Evolutionary conservation across 2,888 invertebrate genomes (phyloP).

Genomic region (Alentia gelatinosa): DNA sequence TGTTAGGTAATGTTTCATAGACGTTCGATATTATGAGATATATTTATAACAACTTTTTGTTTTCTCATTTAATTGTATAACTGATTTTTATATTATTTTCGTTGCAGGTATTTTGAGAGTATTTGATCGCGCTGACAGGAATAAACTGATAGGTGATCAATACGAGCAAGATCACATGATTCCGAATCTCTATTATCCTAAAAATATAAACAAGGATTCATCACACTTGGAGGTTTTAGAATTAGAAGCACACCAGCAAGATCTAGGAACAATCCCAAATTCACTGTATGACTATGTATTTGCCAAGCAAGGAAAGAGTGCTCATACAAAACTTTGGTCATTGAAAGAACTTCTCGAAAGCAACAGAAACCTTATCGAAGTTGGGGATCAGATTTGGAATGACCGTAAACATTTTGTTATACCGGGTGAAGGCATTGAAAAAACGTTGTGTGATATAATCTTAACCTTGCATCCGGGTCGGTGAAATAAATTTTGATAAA

Average conservation of each 20-base stretch:
- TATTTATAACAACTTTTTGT: neutral
- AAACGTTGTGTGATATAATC: neutral
- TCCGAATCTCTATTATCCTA: neutral
- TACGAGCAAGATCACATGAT: neutral
- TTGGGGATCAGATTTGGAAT: neutral
- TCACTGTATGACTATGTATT: constrained; percentile 6
- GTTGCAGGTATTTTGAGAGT: neutral
- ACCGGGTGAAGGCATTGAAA: constrained; percentile 2
- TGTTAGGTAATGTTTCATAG: no score
- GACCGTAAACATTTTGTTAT: neutral
- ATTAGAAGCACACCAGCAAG: no score
- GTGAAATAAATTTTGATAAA: no score
- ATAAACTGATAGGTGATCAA: neutral
- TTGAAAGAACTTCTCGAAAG: constrained; percentile 2
- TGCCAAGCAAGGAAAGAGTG: constrained; percentile 40
- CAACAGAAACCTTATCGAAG: constrained; percentile 23
- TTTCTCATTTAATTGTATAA: neutral
- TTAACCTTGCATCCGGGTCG: neutral
- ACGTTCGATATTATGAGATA: no score
- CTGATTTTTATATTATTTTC: neutral
- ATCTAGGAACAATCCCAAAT: neutral
- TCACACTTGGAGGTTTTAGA: no score
- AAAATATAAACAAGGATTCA: no score
- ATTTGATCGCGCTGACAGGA: neutral
- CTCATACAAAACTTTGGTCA: neutral